Evolutionary conservation across 2,113 vertebrate species (phyloP), one percentile per base, ranked within the genome.

Genomic region (Menura novaehollandiae): DNA sequence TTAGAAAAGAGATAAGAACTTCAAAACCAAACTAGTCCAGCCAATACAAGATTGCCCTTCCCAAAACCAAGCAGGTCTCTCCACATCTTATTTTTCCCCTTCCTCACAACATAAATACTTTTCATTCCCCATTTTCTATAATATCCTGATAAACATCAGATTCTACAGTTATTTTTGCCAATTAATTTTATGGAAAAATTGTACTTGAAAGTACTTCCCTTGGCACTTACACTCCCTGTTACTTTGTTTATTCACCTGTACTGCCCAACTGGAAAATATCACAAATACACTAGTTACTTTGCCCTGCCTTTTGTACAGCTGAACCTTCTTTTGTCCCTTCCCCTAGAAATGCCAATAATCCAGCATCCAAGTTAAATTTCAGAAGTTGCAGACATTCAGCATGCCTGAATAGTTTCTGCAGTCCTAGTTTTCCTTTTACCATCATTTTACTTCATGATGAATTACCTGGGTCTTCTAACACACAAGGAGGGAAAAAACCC

Each of bases 401-500:
- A 30, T 8, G 46, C 22, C 49, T 35, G 10, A 72, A 51, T 5
- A 72, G 21, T 68, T 74, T 16, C 43, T 55, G 32, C 37, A 83
- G 39, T 19, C 33, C 62, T 52, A 35, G 11, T 15, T 67, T 32
- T 53, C 68, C 15, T 89, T 77, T 56, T 6, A 33, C 51, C 27
- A 30, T 43, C 21, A n/a, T n/a, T 78, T 74, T 37, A 53, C 7
- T 51, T 75, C 35, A 35, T 2, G 1, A 73, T 4, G 2, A 58
- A 27, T 30, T 67, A 71, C 19, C 10, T 10, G 8, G 6, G 12
- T 46, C 20, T 81, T 51, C 71, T 59, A 9, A 85, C 20, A 72
- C 11, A 55, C 0, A 0, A 62, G 39, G n/a, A 18, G 44, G 59
- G 41, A 14, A 51, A 75, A 46, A 46, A n/a, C n/a, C n/a, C n/a